Percentiles rank a stretch among this genome's conserved stretches.
phyloP scores from a whole-genome alignment of 1,140 invertebrate species.

The Listronotus bonariensis region DNA sequence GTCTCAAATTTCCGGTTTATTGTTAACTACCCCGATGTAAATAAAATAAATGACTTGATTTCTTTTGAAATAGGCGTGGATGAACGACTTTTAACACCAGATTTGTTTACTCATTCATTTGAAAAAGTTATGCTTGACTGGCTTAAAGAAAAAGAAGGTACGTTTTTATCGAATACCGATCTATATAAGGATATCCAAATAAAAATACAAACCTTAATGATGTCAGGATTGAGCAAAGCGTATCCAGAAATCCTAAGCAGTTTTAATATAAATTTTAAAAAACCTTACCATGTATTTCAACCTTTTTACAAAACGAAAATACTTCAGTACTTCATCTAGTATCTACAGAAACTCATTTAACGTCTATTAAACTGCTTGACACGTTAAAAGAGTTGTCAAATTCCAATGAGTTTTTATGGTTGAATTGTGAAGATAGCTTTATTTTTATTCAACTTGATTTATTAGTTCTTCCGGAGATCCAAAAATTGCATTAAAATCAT shows the following conservation, averaged over 20 bases:
- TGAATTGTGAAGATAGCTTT: too few species aligned
- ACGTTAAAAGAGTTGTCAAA: too few species aligned
- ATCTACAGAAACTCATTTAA: too few species aligned
- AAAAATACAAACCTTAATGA: not conserved
- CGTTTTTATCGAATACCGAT: not conserved
- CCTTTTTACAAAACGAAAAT: too few species aligned
- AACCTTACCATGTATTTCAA: too few species aligned
- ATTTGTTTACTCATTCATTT: constrained; percentile 1
- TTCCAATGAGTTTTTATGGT: too few species aligned
- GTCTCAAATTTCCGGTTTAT: not conserved
- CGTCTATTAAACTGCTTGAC: too few species aligned
- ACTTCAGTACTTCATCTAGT: too few species aligned
- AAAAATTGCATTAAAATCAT: too few species aligned
- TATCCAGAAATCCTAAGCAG: not conserved
- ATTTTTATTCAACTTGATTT: too few species aligned
- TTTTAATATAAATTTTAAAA: too few species aligned
- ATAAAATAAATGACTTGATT: not conserved
- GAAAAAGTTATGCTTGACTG: constrained; percentile 4
- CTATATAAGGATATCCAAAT: not conserved
- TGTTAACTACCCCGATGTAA: not conserved
- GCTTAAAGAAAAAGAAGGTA: not conserved
- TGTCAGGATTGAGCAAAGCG: not conserved
- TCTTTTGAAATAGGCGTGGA: not conserved
- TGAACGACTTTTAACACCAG: not conserved
- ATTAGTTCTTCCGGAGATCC: too few species aligned